Conservation (phyloP, 1,140 invertebrate genomes). For the Seison nebaliae region DNA sequence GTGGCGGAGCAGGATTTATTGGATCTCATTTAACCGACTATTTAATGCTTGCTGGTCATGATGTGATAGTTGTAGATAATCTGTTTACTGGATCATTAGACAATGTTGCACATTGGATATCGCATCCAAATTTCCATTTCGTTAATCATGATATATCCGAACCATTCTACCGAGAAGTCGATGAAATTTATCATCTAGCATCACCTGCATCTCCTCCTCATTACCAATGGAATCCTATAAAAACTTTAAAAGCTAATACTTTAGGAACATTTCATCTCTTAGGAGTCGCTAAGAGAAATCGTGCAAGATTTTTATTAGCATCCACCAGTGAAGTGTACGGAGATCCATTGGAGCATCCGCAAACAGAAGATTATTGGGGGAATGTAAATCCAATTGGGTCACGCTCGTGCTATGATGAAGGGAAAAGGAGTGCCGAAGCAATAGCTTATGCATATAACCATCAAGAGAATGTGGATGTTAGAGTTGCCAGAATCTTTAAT, state of each 20-base stretch:
- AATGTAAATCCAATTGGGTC: constrained; percentile 90
- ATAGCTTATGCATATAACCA: constrained; percentile 65
- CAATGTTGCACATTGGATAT: constrained; percentile 94
- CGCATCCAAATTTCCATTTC: constrained; percentile 91
- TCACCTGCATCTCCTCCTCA: constrained; percentile 92
- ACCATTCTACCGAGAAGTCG: constrained; percentile 83
- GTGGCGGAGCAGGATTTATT: constrained; percentile 92
- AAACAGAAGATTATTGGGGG: constrained; percentile 62
- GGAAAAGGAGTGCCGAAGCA: constrained; percentile 82
- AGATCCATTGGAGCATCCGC: constrained; percentile 80
- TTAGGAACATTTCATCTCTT: constrained; percentile 97
- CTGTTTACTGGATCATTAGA: constrained; percentile 85
- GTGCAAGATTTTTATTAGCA: constrained; percentile 71
- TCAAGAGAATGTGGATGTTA: constrained; percentile 45
- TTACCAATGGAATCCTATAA: constrained; percentile 98
- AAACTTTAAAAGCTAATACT: constrained; percentile 97
- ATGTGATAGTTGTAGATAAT: constrained; percentile 89
- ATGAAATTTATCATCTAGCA: constrained; percentile 94
- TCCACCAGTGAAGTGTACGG: constrained; percentile 96
- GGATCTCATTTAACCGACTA: constrained; percentile 84
- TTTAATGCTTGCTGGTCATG: constrained; percentile 79
- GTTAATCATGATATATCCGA: constrained; percentile 97
- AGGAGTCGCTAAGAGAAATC: constrained; percentile 63
- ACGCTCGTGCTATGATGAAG: constrained; percentile 91
- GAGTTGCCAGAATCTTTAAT: constrained; percentile 92